phyloP scores from a whole-genome alignment of 2,113 vertebrate genomes.

The Caranx ignobilis region DNA sequence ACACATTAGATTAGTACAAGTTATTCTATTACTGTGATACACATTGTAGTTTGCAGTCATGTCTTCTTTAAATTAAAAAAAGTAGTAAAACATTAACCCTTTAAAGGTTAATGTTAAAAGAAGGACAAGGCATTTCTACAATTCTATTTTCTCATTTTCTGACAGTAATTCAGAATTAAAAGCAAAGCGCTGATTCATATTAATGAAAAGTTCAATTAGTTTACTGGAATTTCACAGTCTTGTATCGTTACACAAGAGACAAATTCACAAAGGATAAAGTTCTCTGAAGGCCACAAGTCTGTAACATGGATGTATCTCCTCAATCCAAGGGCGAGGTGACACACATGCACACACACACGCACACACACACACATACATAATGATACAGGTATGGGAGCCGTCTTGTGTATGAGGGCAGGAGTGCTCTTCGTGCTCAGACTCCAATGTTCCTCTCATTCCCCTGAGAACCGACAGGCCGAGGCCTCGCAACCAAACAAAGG shows the following conservation, averaged over 20 bases:
- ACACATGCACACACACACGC: slow-evolving; percentile 11
- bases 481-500: slow-evolving; percentile 96
- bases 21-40: neutral
- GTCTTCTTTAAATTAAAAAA: neutral
- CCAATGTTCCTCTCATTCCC: slow-evolving; percentile 88
- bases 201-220: neutral
- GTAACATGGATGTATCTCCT: slow-evolving; percentile 8
- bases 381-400: slow-evolving; percentile 56
- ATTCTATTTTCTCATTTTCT: neutral
- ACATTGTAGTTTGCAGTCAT: neutral
- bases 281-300: neutral
- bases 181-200: neutral
- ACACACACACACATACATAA: slow-evolving; percentile 15
- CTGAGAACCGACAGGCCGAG: slow-evolving; percentile 91
- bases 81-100: neutral
- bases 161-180: neutral
- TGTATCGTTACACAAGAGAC: neutral
- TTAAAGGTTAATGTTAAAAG: neutral
- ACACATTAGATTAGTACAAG: neutral
- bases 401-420: slow-evolving; percentile 34
- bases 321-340: slow-evolving; percentile 54
- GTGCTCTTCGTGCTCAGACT: slow-evolving; percentile 53
- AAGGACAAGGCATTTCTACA: neutral
- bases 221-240: neutral
- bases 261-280: neutral